Base-by-base conservation (phyloP, 2,113 vertebrate genomes). In the Caretta caretta region DNA sequence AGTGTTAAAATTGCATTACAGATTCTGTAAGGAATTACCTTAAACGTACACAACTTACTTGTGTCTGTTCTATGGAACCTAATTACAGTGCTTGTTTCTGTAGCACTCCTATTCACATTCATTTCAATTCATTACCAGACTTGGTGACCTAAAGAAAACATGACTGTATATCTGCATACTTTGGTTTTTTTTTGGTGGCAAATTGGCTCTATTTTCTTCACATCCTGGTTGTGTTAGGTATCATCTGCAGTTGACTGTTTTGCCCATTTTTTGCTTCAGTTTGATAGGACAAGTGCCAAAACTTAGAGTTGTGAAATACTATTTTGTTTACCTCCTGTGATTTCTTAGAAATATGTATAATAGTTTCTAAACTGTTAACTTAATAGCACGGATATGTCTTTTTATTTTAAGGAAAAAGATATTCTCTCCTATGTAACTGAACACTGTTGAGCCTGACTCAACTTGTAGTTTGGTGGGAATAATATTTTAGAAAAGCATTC, bases 201-300 rank as follows among this genome's bases (percentile, higher is more conserved):
- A 86, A 90, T 6, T 0, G 0, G 19, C 80, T 93, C 31, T 84
- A 24, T 7, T 0, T 57, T 3, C 24, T 29, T 4, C 1, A 1
- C 6, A 80, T 92, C 24, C 9, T 5, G 42, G 11, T 83, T 83
- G 5, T 86, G 17, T 19, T 56, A 5, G 1, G 35, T 4, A 38
- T 89, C 48, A 72, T 72, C 53, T 92, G 25, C 22, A 90, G 6
- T 5, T 92, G 49, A 48, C 46, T 57, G 10, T 27, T 96, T 88
- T 93, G 72, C 48, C 93, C 91, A 80, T 17, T 69, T 88, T 57
- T 59, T 76, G 19, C 17, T 92, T 91, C 56, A 57, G 25, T 57
- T 57, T 88, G 79, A 76, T 10, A 87, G 92, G 24, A 59, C 13
- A 69, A 78, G 10, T 62, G 86, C 51, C 69, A 86, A 83, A 78